phyloP scores from a whole-genome alignment of 2,797 vertebrate genomes.

The Perodicticus potto region DNA sequence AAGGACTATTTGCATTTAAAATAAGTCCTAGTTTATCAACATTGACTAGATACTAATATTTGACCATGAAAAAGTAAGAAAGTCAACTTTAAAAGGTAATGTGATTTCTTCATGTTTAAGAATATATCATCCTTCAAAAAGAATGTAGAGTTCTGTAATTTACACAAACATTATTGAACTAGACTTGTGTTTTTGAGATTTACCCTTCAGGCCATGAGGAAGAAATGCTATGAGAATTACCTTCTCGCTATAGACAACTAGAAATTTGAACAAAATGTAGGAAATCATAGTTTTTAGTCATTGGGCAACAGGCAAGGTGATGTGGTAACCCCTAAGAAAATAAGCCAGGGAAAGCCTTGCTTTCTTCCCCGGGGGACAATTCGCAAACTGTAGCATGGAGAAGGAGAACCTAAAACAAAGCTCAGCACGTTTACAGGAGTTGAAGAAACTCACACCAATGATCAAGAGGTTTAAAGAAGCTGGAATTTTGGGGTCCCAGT shows the following conservation, averaged over 20 bases:
- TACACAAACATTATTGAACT: neutral
- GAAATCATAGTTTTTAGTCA: neutral
- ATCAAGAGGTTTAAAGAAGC: neutral
- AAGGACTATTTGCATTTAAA: neutral
- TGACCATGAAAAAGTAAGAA: neutral
- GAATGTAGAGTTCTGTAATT: neutral
- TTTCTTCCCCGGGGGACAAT: neutral
- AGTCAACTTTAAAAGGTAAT: neutral
- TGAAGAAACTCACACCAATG: neutral
- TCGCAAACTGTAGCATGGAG: neutral
- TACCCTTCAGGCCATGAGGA: neutral
- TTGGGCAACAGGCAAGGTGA: rapidly evolving
- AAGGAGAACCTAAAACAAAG: neutral
- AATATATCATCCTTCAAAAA: neutral
- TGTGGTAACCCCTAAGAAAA: neutral
- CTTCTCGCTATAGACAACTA: neutral
- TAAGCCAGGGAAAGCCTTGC: rapidly evolving
- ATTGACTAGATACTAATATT: neutral
- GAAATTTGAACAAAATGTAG: neutral
- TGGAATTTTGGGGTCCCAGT: neutral
- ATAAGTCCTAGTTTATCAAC: neutral
- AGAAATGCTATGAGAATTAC: neutral
- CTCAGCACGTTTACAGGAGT: neutral
- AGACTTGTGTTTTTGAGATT: neutral
- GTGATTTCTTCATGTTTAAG: neutral